These are phyloP conservation scores for Sphaerodactylus townsendi DNA, from an alignment of 2,113 vertebrate genomes.

Conservation along the genomic window DNA sequence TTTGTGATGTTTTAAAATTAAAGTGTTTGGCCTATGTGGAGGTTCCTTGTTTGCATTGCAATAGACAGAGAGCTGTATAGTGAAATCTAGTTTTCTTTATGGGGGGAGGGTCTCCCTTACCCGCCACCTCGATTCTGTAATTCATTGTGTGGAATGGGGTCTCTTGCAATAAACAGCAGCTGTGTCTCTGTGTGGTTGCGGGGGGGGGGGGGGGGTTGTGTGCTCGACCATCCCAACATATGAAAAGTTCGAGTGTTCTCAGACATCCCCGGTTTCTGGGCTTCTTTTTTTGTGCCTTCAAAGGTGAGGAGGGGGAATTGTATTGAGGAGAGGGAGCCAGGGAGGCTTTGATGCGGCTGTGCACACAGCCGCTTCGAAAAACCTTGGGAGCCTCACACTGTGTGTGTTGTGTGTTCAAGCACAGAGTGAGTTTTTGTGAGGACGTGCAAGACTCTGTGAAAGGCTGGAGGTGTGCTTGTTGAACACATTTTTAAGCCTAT, in stretches of 20 bases:
- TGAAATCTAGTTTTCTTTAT: too few relatives aligned
- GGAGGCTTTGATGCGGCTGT: neutral
- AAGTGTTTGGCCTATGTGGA: too few relatives aligned
- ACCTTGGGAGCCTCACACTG: neutral
- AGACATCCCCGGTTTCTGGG: neutral
- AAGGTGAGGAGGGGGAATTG: neutral
- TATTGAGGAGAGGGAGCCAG: neutral
- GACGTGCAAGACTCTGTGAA: too few relatives aligned
- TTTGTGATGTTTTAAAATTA: neutral
- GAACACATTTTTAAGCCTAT: rapidly evolving
- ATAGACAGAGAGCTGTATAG: too few relatives aligned
- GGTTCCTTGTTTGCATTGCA: neutral
- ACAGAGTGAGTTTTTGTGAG: neutral
- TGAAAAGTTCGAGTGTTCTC: neutral
- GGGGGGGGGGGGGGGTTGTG: too few relatives aligned
- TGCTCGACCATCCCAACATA: neutral
- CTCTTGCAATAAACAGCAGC: neutral
- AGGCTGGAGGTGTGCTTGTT: neutral
- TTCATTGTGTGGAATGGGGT: neutral
- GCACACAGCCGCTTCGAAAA: neutral
- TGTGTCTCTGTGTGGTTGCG: neutral
- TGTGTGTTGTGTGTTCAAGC: neutral
- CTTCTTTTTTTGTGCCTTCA: neutral
- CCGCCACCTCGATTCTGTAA: rapidly evolving
- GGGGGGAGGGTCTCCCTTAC: neutral